A percentile compares a stretch with the other conserved stretches of the same genome.
Conservation (phyloP, 1,140 invertebrate species). For the Neodiprion lecontei region DNA sequence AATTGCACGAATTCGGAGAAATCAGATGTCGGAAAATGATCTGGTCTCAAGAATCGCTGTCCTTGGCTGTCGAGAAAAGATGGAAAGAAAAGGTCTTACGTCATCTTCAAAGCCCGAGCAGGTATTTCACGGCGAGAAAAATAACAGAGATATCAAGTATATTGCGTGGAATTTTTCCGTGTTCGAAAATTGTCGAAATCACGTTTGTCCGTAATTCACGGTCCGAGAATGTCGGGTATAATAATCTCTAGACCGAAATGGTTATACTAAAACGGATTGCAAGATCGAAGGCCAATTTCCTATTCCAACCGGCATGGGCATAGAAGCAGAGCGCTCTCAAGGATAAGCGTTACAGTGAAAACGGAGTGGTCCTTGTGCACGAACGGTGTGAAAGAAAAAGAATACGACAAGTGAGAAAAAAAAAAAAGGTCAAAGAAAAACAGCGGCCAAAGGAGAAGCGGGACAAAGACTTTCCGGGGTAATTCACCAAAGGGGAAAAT, state of each 20-base stretch:
- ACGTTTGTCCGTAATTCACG: neutral
- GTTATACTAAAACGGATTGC: neutral
- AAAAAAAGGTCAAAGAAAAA: conserved; percentile 22
- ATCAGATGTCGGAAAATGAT: too few species aligned
- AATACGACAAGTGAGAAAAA: conserved; percentile 19
- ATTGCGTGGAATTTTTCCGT: neutral
- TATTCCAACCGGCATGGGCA: conserved; percentile 35
- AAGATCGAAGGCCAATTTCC: conserved; percentile 51
- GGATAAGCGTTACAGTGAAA: conserved; percentile 41
- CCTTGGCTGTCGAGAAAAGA: too few species aligned
- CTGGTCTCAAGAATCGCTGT: too few species aligned
- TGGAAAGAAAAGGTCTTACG: too few species aligned
- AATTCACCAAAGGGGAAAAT: neutral
- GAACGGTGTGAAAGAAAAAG: conserved; percentile 15
- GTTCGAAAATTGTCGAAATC: neutral
- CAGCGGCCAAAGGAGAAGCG: neutral
- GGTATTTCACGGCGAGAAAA: too few species aligned
- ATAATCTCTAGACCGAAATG: neutral
- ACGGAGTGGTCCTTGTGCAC: conserved; percentile 36
- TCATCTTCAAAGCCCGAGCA: too few species aligned
- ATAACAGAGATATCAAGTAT: too few species aligned
- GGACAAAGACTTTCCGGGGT: neutral
- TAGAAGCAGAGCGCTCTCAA: conserved; percentile 36
- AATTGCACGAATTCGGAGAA: too few species aligned
- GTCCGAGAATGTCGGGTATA: too few species aligned